Evolutionary conservation across 2,888 invertebrate species (phyloP).

Genomic region (Dasysyrphus tricinctus): DNA sequence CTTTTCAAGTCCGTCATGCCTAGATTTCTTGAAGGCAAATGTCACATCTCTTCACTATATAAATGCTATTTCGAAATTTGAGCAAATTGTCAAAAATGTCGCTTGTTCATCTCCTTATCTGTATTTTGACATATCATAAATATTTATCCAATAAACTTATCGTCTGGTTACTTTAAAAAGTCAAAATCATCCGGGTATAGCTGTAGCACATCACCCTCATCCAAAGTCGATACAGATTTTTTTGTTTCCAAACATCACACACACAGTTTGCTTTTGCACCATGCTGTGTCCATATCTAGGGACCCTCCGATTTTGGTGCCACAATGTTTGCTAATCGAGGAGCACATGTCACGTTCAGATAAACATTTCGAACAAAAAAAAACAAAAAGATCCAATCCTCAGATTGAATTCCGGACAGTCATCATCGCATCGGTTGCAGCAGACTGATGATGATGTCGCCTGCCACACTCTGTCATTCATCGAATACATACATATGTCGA

Average conservation of each 20-base stretch:
- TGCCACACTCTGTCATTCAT: slow-evolving; percentile 8
- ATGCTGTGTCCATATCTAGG: slow-evolving; percentile 42
- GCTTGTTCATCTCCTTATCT: not conserved
- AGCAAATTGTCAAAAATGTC: slow-evolving; percentile 9
- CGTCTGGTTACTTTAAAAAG: not conserved
- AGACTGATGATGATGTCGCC: slow-evolving; percentile 43
- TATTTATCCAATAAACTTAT: slow-evolving; percentile 17
- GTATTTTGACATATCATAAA: not conserved
- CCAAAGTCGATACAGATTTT: slow-evolving; percentile 1
- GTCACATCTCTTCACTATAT: not conserved
- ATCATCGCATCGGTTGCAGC: slow-evolving; percentile 26
- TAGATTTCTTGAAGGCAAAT: not conserved
- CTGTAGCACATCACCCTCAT: slow-evolving; percentile 20
- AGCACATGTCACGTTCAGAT: slow-evolving; percentile 62
- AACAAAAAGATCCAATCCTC: slow-evolving; percentile 28
- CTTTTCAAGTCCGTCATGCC: no score
- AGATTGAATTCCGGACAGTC: slow-evolving; percentile 37
- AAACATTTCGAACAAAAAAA: slow-evolving; percentile 42
- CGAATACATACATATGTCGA: not conserved
- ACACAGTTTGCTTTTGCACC: slow-evolving; percentile 20
- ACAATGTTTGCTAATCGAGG: slow-evolving; percentile 67
- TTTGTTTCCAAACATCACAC: slow-evolving; percentile 17
- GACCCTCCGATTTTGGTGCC: not conserved
- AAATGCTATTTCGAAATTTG: not conserved
- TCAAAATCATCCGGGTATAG: slow-evolving; percentile 21